Evolutionary conservation across 2,797 vertebrate genomes (phyloP), one percentile per base, ranked within the genome.

Genomic region (Psittacula echo): DNA sequence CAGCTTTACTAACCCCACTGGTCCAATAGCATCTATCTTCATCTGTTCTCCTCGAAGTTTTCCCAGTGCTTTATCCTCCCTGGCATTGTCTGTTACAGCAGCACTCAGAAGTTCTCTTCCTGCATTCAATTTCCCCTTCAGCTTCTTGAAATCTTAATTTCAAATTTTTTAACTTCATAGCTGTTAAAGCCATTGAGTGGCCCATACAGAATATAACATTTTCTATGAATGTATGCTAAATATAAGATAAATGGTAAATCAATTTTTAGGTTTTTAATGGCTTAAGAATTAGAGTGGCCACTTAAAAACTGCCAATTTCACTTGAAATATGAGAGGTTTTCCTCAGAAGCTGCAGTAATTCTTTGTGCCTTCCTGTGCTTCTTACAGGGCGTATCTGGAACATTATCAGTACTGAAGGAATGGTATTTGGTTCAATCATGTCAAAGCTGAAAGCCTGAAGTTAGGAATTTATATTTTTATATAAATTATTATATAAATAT

Each of bases 201-300:
- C n/a, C 72, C 56, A 73, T 39, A 51, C n/a, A 87, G 84, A 93
- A 75, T 30, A 44, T 34, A 70, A 87, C 56, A 84, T 84, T 61
- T 67, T 48, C 74, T 70, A 30, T 54, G 58, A 81, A 54, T 39
- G 24, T 56, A 72, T 90, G 91, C 58, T 96, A 89, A 87, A 78
- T 42, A 11, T 13, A 75, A 91, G 85, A 94, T 54, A 58, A 89
- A 93, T 3, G 48, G 58, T 92, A 91, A 96, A 89, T 94, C 90
- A 72, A 93, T 90, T 89, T 89, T 87, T 75, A 87, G 81, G 54
- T 95, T 95, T 95, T 78, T 95, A 95, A 96, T 93, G 88, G 75
- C 42, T 96, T 95, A 80, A 93, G 76, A 93, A 97, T 93, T 93
- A 77, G 76, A 95, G 84, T 10, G 53, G 68, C 42, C 84, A 93